phyloP scores from a whole-genome alignment of 2,113 vertebrate genomes.

The Shinisaurus crocodilurus region DNA sequence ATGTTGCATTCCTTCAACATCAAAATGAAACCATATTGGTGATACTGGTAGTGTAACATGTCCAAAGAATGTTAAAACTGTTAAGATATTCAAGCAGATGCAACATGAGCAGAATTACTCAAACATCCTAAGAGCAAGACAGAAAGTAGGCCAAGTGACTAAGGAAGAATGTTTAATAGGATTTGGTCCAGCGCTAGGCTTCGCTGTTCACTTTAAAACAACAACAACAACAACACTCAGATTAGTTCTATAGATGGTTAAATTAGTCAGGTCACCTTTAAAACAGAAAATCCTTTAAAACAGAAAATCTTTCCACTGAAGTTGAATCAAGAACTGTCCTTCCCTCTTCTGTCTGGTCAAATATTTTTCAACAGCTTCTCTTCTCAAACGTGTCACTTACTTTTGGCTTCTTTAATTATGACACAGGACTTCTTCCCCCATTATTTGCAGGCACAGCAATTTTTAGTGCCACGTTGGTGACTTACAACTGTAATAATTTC shows the following conservation, averaged over 20 bases:
- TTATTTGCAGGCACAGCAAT: neutral
- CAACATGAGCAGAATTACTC: neutral
- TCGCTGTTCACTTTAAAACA: neutral
- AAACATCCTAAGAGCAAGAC: neutral
- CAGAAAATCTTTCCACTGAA: neutral
- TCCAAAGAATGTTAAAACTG: neutral
- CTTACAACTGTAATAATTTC: neutral
- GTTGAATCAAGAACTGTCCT: neutral
- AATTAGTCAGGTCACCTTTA: fast-evolving
- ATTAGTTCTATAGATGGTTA: neutral
- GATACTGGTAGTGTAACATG: neutral
- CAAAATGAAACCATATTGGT: neutral
- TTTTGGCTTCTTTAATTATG: neutral
- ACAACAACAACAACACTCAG: neutral
- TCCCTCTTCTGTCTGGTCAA: neutral
- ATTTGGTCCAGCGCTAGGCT: neutral
- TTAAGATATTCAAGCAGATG: neutral
- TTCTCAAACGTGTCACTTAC: neutral
- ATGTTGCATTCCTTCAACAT: neutral
- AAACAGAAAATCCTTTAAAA: neutral
- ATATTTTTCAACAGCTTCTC: neutral
- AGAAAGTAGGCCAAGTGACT: no score
- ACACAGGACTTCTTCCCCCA: no score
- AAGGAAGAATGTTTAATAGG: neutral
- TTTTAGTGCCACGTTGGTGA: neutral